phyloP scores from a whole-genome alignment of 2,888 invertebrate genomes.

The Abrostola triplasia region DNA sequence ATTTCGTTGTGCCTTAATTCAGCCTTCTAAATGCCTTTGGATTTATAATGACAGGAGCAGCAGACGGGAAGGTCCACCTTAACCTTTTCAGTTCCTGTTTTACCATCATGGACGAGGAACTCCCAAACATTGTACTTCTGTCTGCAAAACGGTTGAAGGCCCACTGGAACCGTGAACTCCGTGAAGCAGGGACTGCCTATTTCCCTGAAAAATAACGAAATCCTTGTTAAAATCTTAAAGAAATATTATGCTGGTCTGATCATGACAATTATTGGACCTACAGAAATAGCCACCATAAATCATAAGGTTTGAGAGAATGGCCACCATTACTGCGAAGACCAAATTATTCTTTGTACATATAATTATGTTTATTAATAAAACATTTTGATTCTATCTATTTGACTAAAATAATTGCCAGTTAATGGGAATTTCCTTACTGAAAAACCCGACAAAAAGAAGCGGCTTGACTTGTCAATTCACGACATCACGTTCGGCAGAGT shows the following conservation, averaged over 20 bases:
- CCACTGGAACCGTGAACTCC: conserved; percentile 55
- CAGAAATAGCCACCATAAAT: neutral
- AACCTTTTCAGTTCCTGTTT: conserved; percentile 68
- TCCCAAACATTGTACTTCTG: conserved; percentile 78
- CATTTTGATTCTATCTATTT: too few relatives aligned
- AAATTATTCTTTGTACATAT: too few relatives aligned
- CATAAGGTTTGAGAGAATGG: neutral
- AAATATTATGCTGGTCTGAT: too few relatives aligned
- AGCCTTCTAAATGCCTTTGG: conserved; percentile 16
- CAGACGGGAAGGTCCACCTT: conserved; percentile 75
- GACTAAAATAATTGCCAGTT: too few relatives aligned
- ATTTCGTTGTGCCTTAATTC: neutral
- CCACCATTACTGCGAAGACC: too few relatives aligned
- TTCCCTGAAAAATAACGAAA: conserved; percentile 55
- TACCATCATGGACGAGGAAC: conserved; percentile 69
- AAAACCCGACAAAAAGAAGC: too few relatives aligned
- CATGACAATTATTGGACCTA: too few relatives aligned
- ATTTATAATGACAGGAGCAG: conserved; percentile 78
- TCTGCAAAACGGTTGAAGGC: conserved; percentile 70
- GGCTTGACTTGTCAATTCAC: too few relatives aligned
- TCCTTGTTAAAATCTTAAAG: too few relatives aligned
- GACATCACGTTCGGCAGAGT: too few relatives aligned
- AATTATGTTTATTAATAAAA: too few relatives aligned
- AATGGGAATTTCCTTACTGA: too few relatives aligned
- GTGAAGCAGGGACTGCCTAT: conserved; percentile 69